Conservation (phyloP, 1,140 invertebrate species). For the Ylistrum balloti region DNA sequence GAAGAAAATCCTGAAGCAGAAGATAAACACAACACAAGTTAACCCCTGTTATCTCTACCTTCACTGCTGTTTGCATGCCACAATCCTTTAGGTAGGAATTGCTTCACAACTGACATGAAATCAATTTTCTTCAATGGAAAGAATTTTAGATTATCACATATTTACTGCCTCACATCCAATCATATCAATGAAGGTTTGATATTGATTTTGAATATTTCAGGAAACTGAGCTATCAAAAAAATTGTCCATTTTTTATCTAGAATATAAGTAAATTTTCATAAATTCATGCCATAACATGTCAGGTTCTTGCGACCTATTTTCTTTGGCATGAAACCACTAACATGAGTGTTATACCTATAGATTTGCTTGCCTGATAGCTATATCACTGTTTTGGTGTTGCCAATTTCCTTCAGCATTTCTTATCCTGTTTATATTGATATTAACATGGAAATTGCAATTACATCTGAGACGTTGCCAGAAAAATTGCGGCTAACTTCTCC, state of each 20-base stretch:
- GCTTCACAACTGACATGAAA: too few species aligned
- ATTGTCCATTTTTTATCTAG: background rate
- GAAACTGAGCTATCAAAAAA: background rate
- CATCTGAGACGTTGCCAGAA: conserved; percentile 29
- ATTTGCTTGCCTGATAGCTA: background rate
- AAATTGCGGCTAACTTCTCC: background rate
- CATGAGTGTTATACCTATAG: background rate
- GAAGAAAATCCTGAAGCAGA: background rate
- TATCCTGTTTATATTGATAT: background rate
- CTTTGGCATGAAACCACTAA: background rate
- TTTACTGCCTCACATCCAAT: too few species aligned
- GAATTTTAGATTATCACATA: too few species aligned
- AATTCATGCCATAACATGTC: background rate
- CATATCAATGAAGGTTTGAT: background rate
- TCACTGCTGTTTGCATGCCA: background rate
- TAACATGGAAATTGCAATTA: background rate
- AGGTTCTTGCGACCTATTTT: background rate
- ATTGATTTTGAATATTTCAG: background rate
- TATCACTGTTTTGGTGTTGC: background rate
- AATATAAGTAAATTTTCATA: background rate
- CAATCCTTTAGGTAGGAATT: background rate
- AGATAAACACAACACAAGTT: background rate
- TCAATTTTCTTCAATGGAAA: too few species aligned
- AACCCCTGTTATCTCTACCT: background rate
- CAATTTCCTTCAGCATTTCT: background rate